Evolutionary conservation across 2,888 invertebrate species (phyloP).

Genomic region (Oconnorella tubifera): DNA sequence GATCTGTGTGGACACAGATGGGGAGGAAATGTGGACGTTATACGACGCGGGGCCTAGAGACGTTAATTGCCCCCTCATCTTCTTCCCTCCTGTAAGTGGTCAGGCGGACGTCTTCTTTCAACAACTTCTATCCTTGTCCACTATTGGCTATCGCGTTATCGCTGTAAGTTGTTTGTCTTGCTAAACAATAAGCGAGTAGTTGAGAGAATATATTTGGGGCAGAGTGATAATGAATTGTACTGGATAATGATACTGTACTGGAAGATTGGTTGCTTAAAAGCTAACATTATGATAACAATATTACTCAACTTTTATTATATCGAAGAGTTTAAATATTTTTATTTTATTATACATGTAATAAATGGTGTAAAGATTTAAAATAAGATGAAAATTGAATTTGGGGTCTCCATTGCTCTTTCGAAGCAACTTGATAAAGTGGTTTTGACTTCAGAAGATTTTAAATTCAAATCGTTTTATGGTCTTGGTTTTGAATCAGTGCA

Average conservation of each 20-base stretch:
- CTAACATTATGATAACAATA: too few relatives aligned
- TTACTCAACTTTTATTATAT: too few relatives aligned
- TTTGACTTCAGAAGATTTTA: too few relatives aligned
- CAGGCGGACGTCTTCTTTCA: constrained; percentile 82
- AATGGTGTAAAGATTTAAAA: too few relatives aligned
- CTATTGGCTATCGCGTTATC: constrained; percentile 77
- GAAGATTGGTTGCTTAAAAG: constrained; percentile 7
- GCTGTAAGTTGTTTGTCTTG: constrained; percentile 65
- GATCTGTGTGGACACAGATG: constrained; percentile 39
- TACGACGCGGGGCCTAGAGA: constrained; percentile 82
- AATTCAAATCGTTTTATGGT: too few relatives aligned
- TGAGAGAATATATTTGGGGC: background rate
- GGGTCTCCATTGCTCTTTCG: too few relatives aligned
- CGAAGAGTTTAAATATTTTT: too few relatives aligned
- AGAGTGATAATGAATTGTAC: background rate
- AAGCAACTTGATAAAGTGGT: too few relatives aligned
- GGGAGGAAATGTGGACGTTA: constrained; percentile 77
- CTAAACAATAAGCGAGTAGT: too few relatives aligned
- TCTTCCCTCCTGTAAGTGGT: constrained; percentile 82
- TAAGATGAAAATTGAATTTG: too few relatives aligned
- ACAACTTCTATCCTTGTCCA: constrained; percentile 75
- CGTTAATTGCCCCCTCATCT: constrained; percentile 74
- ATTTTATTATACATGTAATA: too few relatives aligned
- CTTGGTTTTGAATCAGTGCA: too few relatives aligned
- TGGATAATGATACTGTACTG: background rate